phyloP scores from a whole-genome alignment of 1,140 invertebrate genomes.

The Drosophila kohkoa region DNA sequence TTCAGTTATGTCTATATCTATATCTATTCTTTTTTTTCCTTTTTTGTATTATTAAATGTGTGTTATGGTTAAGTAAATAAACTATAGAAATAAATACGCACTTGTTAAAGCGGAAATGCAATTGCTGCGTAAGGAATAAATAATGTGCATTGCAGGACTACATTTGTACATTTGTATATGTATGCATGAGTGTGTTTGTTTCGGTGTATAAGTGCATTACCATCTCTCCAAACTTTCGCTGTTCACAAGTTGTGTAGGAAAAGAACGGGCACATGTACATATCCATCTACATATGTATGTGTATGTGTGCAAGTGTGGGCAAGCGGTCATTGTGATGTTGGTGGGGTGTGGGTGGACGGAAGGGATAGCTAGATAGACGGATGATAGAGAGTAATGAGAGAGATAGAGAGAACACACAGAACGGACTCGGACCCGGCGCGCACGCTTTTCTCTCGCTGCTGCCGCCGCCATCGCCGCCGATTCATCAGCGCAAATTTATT shows the following conservation, averaged over 20 bases:
- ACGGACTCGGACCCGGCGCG: conserved; percentile 56
- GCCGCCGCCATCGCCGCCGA: conserved; percentile 34
- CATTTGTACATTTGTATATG: neutral
- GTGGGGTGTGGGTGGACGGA: neutral
- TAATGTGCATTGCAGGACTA: conserved; percentile 1
- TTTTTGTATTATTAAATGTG: conserved; percentile 8
- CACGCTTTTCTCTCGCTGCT: conserved; percentile 39
- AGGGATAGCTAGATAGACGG: neutral
- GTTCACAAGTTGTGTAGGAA: conserved; percentile 47
- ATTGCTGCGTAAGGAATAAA: no score
- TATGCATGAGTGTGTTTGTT: conserved; percentile 3
- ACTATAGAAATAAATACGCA: neutral
- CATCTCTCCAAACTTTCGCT: conserved; percentile 54
- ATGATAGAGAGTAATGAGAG: neutral
- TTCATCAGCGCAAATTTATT: conserved; percentile 72
- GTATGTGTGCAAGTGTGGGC: neutral
- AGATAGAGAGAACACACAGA: neutral
- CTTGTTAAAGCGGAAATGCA: conserved; percentile 31
- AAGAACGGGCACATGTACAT: conserved; percentile 26
- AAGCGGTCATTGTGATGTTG: neutral
- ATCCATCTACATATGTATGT: conserved; percentile 12
- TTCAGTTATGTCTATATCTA: neutral
- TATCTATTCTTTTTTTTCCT: conserved; percentile 18
- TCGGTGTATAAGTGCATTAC: conserved; percentile 15
- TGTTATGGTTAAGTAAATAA: neutral